Evolutionary conservation across 1,140 invertebrate genomes (phyloP), one percentile per base, ranked within the genome.

Genomic region (Lasioglossum albipes): DNA sequence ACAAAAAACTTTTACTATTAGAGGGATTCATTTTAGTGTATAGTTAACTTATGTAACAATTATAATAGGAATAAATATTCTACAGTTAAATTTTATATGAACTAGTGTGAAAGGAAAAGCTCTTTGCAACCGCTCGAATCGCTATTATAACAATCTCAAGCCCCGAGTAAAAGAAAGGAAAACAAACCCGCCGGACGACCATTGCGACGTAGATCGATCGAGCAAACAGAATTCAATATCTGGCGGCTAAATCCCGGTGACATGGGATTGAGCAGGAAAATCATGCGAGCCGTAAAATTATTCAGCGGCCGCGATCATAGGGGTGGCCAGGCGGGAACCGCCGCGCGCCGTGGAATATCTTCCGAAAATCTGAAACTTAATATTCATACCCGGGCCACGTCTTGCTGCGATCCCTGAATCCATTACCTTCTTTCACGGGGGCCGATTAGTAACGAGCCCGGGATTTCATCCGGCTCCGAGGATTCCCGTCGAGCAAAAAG

Each of bases 341-440:
- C 2, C 6, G 6, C 7, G 57, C 16, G 52, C 20, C 0, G 0
- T 12, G 76, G 70, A 79, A 82, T 52, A 73, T 68, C 81, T 45
- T 70, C 41, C 76, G 67, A 62, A 79, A 86, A 82, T 85, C 79
- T 79, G 61, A 69, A 54, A 84, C 79, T 86, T 87, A 87, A 86
- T 87, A 87, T 87, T 87, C 85, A 87, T 87, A 86, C 72, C 57
- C 42, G 62, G 18, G 31, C 66, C 71, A 42, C 41, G 75, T n/a
- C 66, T 57, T 59, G 54, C 61, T 69, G 69, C 65, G 82, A 86
- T 49, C 79, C 82, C 45, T 82, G 85, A 87, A 87, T 87, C 85
- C 82, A 87, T 87, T 86, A 87, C 67, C 59, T 68, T 81, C 81
- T 78, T 87, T 87, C 64, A 54, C 67, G 27, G 36, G 82, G 66